phyloP scores from a whole-genome alignment of 2,888 invertebrate genomes.

The Himalopsyche japonica region DNA sequence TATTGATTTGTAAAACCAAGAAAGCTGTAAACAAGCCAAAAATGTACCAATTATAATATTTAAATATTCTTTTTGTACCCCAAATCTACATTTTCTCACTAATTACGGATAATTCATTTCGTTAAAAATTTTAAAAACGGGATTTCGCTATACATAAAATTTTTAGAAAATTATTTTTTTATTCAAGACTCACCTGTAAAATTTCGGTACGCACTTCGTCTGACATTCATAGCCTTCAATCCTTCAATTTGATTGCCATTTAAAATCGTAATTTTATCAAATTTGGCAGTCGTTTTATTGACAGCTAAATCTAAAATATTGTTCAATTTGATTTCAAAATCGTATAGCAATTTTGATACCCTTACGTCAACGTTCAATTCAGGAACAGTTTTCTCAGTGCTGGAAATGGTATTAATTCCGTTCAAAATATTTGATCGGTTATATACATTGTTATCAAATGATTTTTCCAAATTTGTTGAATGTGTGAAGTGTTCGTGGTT shows the following conservation, averaged over 20 bases:
- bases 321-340: conserved; percentile 28
- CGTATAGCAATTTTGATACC: conserved; percentile 6
- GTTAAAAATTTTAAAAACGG: too few relatives aligned
- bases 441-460: neutral
- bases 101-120: too few relatives aligned
- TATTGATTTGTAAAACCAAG: too few relatives aligned
- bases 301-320: conserved; percentile 25
- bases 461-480: neutral
- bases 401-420: neutral
- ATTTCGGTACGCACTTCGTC: neutral
- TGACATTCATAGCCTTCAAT: neutral
- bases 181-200: neutral
- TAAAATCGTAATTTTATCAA: neutral
- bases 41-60: too few relatives aligned
- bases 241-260: neutral
- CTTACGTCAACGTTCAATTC: neutral
- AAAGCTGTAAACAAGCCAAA: too few relatives aligned
- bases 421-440: neutral
- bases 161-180: neutral
- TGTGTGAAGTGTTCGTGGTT: neutral
- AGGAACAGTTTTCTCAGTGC: neutral
- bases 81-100: too few relatives aligned
- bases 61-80: too few relatives aligned
- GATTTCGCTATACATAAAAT: neutral
- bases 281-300: neutral